Evolutionary conservation across 1,140 invertebrate genomes (phyloP), one percentile per base, ranked within the genome.

Genomic region (Saccostrea cuccullata): DNA sequence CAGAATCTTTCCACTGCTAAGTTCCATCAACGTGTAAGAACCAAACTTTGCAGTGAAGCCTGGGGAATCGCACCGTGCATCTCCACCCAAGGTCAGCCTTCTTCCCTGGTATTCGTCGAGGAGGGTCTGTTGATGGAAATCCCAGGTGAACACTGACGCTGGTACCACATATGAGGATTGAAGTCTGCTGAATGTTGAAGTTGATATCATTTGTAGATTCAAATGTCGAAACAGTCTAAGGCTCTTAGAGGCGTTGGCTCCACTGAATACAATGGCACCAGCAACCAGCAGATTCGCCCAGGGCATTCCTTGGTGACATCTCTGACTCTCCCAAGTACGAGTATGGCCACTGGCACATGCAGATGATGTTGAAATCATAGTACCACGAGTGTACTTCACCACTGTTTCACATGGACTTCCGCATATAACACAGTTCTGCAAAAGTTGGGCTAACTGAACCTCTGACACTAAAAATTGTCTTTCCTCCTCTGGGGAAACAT

Each of bases 31-130:
- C 3, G 83, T 23, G n/a, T 88, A 85, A 6, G 87, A 85, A 3
- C 82, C 64, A 67, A 77, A 88, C 30, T 88, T 85, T 5, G 87
- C 82, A 3, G 77, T 73, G 58, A 73, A 67, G 15, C 82, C 60
- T 0, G 87, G 87, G 30, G 82, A 85, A 30, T 85, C 87, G 30
- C 82, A 88, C 4, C 87, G 17, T n/a, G 82, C 60, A 85, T 88
- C 87, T 3, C 87, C 83, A 30, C 60, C 85, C 11, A 70, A 8
- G 1, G 47, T 67, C 2, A 86, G 30, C 9, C 9, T n/a, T 70
- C 20, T 70, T 60, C 60, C 85, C 11, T 86, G 26, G 30, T 47
- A 47, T 20, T 70, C 17, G 3, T 70, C 17, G 1, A 86, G 11
- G 30, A 86, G 36, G 17, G n/a, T 47, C 20, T 70, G 23, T 2